Evolutionary conservation across 2,888 invertebrate genomes (phyloP).

Genomic region (Conomelus anceps): DNA sequence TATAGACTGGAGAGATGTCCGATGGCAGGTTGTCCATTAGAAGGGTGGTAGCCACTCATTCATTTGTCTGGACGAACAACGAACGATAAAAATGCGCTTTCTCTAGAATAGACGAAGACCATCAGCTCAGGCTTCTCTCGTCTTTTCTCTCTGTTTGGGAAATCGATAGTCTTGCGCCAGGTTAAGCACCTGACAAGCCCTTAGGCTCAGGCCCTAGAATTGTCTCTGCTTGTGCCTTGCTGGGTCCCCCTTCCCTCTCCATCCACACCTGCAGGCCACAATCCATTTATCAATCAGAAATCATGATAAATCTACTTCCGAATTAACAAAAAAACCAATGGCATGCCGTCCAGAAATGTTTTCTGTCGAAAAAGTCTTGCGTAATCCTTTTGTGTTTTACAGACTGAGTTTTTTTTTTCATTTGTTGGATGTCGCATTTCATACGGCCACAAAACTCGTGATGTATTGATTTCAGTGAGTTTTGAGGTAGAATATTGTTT

Average conservation of each 20-base stretch:
- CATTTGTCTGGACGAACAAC: background rate
- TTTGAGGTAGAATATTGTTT: too few species aligned
- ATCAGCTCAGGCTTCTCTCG: background rate
- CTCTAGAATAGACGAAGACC: background rate
- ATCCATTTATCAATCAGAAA: background rate
- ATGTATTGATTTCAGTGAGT: too few species aligned
- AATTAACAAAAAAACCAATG: background rate
- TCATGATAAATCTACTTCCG: background rate
- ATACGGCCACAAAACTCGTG: too few species aligned
- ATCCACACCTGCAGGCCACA: background rate
- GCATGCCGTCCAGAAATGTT: background rate
- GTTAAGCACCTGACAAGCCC: background rate
- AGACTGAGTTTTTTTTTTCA: too few species aligned
- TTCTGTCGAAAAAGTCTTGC: background rate
- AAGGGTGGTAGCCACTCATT: background rate
- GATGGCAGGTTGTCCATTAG: background rate
- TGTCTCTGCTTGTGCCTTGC: background rate
- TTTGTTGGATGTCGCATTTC: too few species aligned
- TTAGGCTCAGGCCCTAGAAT: background rate
- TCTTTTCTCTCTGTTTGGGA: background rate
- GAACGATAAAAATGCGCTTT: background rate
- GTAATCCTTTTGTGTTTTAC: too few species aligned
- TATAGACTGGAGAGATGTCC: background rate
- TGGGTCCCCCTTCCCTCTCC: background rate
- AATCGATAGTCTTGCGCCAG: background rate